These are phyloP conservation scores for Dascyllus trimaculatus DNA, from an alignment of 2,113 vertebrate genomes.

Conservation along the genomic window DNA sequence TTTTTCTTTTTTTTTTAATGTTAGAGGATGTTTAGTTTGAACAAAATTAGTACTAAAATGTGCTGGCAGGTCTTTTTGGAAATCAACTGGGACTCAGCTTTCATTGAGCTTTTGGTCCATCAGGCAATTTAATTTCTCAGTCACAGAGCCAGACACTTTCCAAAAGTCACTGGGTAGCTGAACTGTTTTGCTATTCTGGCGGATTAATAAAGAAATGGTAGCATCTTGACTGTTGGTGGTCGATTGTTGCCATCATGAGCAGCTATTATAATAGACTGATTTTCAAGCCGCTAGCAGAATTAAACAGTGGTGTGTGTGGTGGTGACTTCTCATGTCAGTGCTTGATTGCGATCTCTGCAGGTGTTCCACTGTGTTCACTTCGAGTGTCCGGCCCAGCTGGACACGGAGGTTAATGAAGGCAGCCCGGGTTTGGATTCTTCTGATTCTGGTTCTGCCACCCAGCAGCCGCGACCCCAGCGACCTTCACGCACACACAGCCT, in stretches of 20 bases:
- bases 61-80: background rate
- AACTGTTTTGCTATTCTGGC: background rate
- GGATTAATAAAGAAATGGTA: too few relatives aligned
- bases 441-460: slow-evolving; percentile 48
- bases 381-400: slow-evolving; percentile 93
- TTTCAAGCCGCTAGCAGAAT: too few relatives aligned
- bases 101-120: background rate
- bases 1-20: background rate
- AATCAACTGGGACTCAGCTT: too few relatives aligned
- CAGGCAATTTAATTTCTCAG: background rate
- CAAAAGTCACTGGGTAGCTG: background rate
- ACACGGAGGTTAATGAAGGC: slow-evolving; percentile 86
- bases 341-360: slow-evolving; percentile 71
- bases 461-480: slow-evolving; percentile 63
- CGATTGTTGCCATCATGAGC: background rate
- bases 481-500: slow-evolving; percentile 78
- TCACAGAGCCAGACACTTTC: background rate
- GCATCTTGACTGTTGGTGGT: background rate
- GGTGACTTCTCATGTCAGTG: background rate
- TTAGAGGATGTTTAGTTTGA: background rate
- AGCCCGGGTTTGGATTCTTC: slow-evolving; percentile 81
- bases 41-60: background rate
- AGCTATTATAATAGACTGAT: background rate
- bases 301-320: background rate
- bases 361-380: slow-evolving; percentile 99